phyloP scores from a whole-genome alignment of 2,888 invertebrate genomes.

The Pediacus dermestoides region DNA sequence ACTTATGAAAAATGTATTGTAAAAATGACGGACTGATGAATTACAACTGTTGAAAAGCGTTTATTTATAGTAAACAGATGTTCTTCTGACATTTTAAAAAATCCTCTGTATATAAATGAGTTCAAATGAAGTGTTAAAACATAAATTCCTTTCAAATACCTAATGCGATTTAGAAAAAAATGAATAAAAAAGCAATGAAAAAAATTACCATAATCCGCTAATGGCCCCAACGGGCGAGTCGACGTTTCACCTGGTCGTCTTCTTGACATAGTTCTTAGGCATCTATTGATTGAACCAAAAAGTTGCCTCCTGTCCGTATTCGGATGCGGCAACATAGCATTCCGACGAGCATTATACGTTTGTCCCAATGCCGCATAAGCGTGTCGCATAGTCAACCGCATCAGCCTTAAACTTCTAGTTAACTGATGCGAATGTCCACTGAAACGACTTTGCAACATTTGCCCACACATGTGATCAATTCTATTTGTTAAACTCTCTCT shows the following conservation, averaged over 20 bases:
- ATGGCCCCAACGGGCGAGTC: not conserved
- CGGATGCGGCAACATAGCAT: conserved; percentile 37
- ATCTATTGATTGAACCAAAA: conserved; percentile 32
- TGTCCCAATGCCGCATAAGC: conserved; percentile 40
- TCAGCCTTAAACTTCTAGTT: conserved; percentile 40
- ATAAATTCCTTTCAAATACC: too few relatives aligned
- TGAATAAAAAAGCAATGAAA: too few relatives aligned
- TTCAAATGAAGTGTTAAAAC: too few relatives aligned
- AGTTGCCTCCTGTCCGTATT: conserved; percentile 33
- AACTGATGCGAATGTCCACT: conserved; percentile 40
- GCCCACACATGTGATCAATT: conserved; percentile 43
- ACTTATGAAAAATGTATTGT: too few relatives aligned
- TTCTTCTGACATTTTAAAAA: too few relatives aligned
- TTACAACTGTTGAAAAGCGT: too few relatives aligned
- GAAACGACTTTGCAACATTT: conserved; percentile 42
- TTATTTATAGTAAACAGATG: too few relatives aligned
- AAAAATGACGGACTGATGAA: too few relatives aligned
- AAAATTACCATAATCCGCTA: conserved; percentile 17
- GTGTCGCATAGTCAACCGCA: conserved; percentile 42
- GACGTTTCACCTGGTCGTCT: conserved; percentile 10
- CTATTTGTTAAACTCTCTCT: conserved; percentile 41
- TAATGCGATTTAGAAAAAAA: too few relatives aligned
- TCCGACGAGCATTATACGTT: conserved; percentile 41
- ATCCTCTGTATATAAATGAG: too few relatives aligned
- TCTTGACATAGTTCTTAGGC: conserved; percentile 28